A percentile compares a stretch with the other conserved stretches of the same genome.
These are phyloP conservation scores for Hirudinaria manillensis DNA, from an alignment of 2,888 invertebrate genomes.

Conservation along the genomic window DNA sequence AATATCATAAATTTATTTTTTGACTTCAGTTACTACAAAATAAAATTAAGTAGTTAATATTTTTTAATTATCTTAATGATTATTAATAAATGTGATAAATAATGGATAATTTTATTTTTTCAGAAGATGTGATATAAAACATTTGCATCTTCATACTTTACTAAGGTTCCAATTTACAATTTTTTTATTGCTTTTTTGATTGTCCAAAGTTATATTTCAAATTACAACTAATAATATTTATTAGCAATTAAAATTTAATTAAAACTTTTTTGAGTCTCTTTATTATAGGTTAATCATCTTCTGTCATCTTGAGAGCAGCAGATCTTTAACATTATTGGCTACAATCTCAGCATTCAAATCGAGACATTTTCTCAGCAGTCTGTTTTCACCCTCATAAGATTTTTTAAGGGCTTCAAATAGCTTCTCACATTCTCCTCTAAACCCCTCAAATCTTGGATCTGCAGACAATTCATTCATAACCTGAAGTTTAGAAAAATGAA, in stretches of 20 bases:
- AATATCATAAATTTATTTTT: no score
- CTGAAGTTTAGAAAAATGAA: slow-evolving; percentile 39
- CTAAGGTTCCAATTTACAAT: no score
- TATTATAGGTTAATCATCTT: slow-evolving; percentile 58
- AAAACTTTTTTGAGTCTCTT: slow-evolving; percentile 56
- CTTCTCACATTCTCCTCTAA: slow-evolving; percentile 66
- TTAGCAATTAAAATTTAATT: slow-evolving; percentile 32
- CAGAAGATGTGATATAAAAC: no score
- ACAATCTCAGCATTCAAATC: slow-evolving; percentile 58
- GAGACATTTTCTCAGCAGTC: slow-evolving; percentile 57
- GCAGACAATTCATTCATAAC: slow-evolving; percentile 61
- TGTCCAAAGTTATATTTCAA: neutral
- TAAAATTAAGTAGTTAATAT: no score
- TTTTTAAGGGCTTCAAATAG: slow-evolving; percentile 64
- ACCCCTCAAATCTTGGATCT: slow-evolving; percentile 62
- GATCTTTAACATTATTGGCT: slow-evolving; percentile 56
- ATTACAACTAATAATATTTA: neutral
- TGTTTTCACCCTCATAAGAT: slow-evolving; percentile 58
- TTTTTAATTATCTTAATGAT: no score
- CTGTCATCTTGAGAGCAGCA: slow-evolving; percentile 55
- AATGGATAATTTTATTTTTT: no score
- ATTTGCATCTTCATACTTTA: no score
- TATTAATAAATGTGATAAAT: no score
- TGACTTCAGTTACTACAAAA: no score
- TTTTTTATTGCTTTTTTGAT: no score